A percentile compares a stretch with the other conserved stretches of the same genome.
Conservation (phyloP, 1,140 invertebrate species). For the Aradophagus sp. region DNA sequence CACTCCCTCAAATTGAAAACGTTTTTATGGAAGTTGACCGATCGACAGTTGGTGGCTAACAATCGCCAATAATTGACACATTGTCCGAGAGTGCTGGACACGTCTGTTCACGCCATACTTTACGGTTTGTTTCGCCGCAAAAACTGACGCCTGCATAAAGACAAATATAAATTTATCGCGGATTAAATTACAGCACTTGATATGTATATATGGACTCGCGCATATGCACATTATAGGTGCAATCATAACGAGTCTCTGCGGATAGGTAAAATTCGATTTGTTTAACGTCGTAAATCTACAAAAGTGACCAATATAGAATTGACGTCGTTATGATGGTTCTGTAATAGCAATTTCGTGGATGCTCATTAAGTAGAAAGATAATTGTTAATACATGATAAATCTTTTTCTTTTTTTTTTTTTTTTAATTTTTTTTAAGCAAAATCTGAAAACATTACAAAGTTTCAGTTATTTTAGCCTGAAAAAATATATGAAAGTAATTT, state of each 20-base stretch:
- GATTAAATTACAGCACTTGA: slow-evolving; percentile 61
- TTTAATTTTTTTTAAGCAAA: no score
- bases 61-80: slow-evolving; percentile 71
- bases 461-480: no score
- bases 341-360: no score
- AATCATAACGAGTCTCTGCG: slow-evolving; percentile 15
- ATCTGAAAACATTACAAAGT: no score
- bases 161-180: slow-evolving; percentile 69
- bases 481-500: no score
- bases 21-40: slow-evolving; percentile 45
- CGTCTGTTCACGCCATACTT: slow-evolving; percentile 59
- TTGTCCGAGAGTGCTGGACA: slow-evolving; percentile 63
- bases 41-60: slow-evolving; percentile 72
- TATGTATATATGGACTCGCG: slow-evolving; percentile 18
- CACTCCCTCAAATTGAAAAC: slow-evolving; percentile 57
- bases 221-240: slow-evolving; percentile 41
- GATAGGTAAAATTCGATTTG: slow-evolving; percentile 24
- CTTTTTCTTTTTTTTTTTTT: no score
- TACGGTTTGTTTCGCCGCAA: slow-evolving; percentile 72
- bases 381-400: no score
- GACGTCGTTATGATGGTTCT: slow-evolving; percentile 12
- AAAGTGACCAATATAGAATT: slow-evolving; percentile 34
- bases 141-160: slow-evolving; percentile 60
- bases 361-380: no score
- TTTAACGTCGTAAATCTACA: slow-evolving; percentile 68